Percentiles rank a stretch among this genome's conserved stretches.
Conservation (phyloP, 1,140 invertebrate species). For the Aphis gossypii region DNA sequence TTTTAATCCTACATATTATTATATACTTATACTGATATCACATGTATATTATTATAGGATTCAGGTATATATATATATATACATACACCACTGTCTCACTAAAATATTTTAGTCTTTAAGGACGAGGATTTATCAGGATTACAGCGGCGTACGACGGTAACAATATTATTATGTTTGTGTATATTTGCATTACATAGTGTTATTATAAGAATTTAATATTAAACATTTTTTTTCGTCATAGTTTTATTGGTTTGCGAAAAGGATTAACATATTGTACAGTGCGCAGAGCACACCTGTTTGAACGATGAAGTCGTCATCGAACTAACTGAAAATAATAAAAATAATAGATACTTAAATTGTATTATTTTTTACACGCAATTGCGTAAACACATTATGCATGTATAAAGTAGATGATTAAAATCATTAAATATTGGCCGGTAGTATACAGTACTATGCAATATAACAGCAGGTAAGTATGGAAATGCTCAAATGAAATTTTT, state of each 20-base stretch:
- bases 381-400: neutral
- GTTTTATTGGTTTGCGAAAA: neutral
- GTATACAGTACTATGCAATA: too few species aligned
- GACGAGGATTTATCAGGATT: neutral
- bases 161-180: neutral
- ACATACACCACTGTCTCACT: neutral
- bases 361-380: neutral
- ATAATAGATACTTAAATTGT: neutral
- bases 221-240: neutral
- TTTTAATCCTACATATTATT: constrained; percentile 14
- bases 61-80: neutral
- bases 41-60: neutral
- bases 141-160: neutral
- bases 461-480: neutral
- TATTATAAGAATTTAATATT: neutral
- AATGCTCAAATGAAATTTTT: neutral
- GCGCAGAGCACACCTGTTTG: neutral
- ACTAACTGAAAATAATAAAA: neutral
- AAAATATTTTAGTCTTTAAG: neutral
- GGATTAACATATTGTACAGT: neutral
- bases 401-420: too few species aligned
- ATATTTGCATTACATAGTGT: neutral
- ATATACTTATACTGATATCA: neutral
- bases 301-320: neutral
- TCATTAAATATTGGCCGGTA: too few species aligned